These are phyloP conservation scores for Watsonalla cultraria DNA, from an alignment of 2,888 invertebrate species.

Conservation along the genomic window DNA sequence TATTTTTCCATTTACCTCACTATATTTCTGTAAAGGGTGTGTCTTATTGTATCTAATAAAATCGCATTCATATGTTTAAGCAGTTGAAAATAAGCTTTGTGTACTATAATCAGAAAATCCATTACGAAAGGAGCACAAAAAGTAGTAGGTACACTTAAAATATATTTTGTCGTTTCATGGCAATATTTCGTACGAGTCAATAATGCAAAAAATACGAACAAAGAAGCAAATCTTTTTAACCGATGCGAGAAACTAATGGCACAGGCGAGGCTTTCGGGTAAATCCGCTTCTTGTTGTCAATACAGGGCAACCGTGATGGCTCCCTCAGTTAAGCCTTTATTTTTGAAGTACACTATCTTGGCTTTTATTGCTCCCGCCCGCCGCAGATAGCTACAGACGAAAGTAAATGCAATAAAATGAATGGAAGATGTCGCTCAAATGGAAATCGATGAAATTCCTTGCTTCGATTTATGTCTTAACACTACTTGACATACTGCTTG, in stretches of 20 bases:
- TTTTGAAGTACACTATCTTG: slow-evolving; percentile 71
- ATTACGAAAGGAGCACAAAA: slow-evolving; percentile 16
- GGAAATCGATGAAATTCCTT: slow-evolving; percentile 33
- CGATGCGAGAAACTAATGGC: slow-evolving; percentile 77
- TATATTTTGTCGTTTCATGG: slow-evolving; percentile 44
- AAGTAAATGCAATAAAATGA: slow-evolving; percentile 55
- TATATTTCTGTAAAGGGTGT: too few relatives aligned
- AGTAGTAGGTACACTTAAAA: slow-evolving; percentile 3
- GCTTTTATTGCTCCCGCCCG: slow-evolving; percentile 62
- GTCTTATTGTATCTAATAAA: too few relatives aligned
- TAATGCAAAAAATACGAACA: slow-evolving; percentile 69
- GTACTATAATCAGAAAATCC: slow-evolving; percentile 3
- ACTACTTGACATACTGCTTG: too few relatives aligned
- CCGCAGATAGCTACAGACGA: slow-evolving; percentile 45
- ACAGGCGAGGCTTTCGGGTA: slow-evolving; percentile 74
- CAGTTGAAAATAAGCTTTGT: not conserved
- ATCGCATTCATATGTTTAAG: too few relatives aligned
- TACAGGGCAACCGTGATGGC: slow-evolving; percentile 74
- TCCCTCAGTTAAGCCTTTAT: slow-evolving; percentile 75
- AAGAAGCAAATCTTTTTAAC: slow-evolving; percentile 76
- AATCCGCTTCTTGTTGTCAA: slow-evolving; percentile 79
- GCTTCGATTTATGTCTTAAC: slow-evolving; percentile 17
- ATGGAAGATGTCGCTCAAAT: slow-evolving; percentile 32
- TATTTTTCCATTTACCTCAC: too few relatives aligned
- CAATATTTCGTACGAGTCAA: slow-evolving; percentile 64